phyloP scores from a whole-genome alignment of 1,140 invertebrate species.

The Drosophila teissieri region DNA sequence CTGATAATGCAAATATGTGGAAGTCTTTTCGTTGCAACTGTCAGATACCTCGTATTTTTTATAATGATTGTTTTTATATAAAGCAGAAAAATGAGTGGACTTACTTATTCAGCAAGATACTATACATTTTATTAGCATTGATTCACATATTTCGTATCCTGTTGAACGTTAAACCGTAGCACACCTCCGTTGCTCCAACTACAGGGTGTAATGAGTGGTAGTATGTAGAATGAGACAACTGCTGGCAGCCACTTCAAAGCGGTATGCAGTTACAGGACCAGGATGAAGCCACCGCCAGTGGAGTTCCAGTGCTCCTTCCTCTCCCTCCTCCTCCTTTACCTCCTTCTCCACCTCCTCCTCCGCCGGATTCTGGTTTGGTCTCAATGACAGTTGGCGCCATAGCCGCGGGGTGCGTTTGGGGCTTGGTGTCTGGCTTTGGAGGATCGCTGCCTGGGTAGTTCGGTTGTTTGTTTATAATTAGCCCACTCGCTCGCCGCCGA shows the following conservation, averaged over 20 bases:
- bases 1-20: conserved; percentile 70
- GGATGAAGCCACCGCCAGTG: conserved; percentile 5
- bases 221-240: conserved; percentile 7
- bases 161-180: background rate
- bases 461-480: conserved; percentile 81
- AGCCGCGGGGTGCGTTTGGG: conserved; percentile 64
- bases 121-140: no score
- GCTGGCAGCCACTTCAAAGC: conserved; percentile 36
- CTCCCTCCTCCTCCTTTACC: background rate
- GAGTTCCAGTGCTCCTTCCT: background rate
- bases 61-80: no score
- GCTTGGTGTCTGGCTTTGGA: conserved; percentile 12
- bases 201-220: conserved; percentile 18
- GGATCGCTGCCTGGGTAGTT: conserved; percentile 24
- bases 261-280: conserved; percentile 35
- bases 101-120: no score
- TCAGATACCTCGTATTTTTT: background rate
- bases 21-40: background rate
- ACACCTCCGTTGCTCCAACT: background rate
- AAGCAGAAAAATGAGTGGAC: no score
- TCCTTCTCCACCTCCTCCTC: no score
- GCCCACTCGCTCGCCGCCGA: conserved; percentile 44
- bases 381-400: conserved; percentile 82
- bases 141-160: no score
- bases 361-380: conserved; percentile 39